phyloP scores from a whole-genome alignment of 2,113 vertebrate species.

The Clarias macrocephalus region DNA sequence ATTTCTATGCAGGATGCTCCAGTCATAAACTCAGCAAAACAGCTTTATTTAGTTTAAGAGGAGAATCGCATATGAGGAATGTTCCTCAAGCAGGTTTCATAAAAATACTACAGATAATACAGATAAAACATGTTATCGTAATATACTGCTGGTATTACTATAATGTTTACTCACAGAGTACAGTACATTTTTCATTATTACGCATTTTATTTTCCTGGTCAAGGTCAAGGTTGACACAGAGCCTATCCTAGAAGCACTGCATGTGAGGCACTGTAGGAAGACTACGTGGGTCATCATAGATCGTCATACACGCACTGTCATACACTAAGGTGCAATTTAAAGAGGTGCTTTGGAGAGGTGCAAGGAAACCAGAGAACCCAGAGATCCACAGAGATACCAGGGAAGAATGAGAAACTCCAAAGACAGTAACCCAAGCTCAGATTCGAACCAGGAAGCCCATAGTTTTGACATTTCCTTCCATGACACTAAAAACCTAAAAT shows the following conservation, averaged over 20 bases:
- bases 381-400: neutral
- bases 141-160: neutral
- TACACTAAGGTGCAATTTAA: neutral
- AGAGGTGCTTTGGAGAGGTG: neutral
- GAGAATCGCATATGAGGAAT: neutral
- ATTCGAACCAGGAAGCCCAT: no score
- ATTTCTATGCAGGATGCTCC: neutral
- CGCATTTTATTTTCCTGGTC: neutral
- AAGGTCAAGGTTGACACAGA: neutral
- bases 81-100: neutral
- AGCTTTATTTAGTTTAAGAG: constrained; percentile 13
- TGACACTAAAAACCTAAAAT: neutral
- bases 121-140: neutral
- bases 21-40: constrained; percentile 12
- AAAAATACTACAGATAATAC: neutral
- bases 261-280: neutral
- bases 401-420: neutral
- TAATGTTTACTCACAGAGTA: neutral
- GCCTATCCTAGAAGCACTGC: neutral
- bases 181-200: neutral
- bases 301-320: neutral
- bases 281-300: neutral
- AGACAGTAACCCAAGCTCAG: no score
- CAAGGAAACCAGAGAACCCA: neutral
- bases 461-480: no score